These are phyloP conservation scores for Lutraria lutraria DNA, from an alignment of 2,888 invertebrate genomes.

Conservation along the genomic window DNA sequence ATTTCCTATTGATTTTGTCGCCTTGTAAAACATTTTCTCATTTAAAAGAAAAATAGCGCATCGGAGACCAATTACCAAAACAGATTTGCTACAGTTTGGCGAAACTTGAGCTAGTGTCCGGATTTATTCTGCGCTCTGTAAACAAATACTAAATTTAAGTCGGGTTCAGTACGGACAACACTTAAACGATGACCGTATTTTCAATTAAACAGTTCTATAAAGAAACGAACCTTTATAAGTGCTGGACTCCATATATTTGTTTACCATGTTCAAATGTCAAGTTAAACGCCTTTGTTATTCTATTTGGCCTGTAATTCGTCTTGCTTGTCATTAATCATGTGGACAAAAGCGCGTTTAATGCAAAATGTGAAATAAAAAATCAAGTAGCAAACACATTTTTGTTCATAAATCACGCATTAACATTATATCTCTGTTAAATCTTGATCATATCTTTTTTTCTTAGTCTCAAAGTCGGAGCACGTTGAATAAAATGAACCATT, in stretches of 20 bases:
- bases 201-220: slow-evolving; percentile 4
- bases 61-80: neutral
- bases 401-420: neutral
- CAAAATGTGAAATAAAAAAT: slow-evolving; percentile 4
- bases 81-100: neutral
- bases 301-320: slow-evolving; percentile 24
- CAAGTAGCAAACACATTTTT: neutral
- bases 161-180: neutral
- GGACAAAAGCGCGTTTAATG: neutral
- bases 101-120: neutral
- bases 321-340: slow-evolving; percentile 27
- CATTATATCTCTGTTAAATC: neutral
- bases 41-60: neutral
- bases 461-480: slow-evolving; percentile 9
- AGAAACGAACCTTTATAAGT: slow-evolving; percentile 13
- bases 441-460: slow-evolving; percentile 27
- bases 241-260: neutral
- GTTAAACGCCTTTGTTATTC: slow-evolving; percentile 29
- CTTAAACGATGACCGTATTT: neutral
- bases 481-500: slow-evolving; percentile 18
- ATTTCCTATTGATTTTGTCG: slow-evolving; percentile 17
- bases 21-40: neutral
- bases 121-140: neutral
- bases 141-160: neutral
- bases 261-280: slow-evolving; percentile 39